Base-by-base conservation (phyloP, 2,797 vertebrate species). In the Acipenser transmontanus region DNA sequence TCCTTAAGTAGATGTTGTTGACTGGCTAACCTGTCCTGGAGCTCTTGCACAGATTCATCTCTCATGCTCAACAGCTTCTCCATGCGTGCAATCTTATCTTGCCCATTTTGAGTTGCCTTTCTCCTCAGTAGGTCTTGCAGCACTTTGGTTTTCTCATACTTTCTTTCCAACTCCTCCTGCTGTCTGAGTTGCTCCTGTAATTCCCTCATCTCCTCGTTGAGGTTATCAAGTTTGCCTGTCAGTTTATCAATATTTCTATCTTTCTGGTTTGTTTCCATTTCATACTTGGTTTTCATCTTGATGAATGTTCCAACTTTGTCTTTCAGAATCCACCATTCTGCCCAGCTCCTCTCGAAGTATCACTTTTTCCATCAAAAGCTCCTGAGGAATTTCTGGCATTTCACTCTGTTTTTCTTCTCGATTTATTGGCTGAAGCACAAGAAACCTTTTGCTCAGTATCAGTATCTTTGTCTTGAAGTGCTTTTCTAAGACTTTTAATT, bases 31-130 rank as follows among this genome's bases (percentile, higher is more conserved):
- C 70, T 61, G 12, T 47, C 13, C 57, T 66, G 64, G 49, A 67
- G 50, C 47, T 57, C 64, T 17, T 50, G 59, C 63, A 61, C 59
- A 5, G 52, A 69, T 20, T 69, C 67, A 47, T 68, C 67, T 51
- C 64, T 68, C 67, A 71, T 64, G 20, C n/a, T 61, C 56, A 73
- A 47, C 11, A 68, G 67, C 49, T 68, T 61, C 34, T 64, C 62
- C 64, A 68, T 68, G 12, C 67, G 70, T 49, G 57, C 61, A 48
- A 69, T 65, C 50, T 66, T 65, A 8, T 69, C 68, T 17, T 66
- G 63, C 14, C 57, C 52, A 17, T 47, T 50, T 68, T 3, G 60
- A 52, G 48, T 65, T 62, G 1, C 17, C 51, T 50, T 63, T 49
- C 51, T 62, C 14, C 20, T 50, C 50, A 59, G 1, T 14, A 66